A percentile compares a stretch with the other conserved stretches of the same genome.
Conservation (phyloP, 2,888 invertebrate species). For the Cosmia trapezina region DNA sequence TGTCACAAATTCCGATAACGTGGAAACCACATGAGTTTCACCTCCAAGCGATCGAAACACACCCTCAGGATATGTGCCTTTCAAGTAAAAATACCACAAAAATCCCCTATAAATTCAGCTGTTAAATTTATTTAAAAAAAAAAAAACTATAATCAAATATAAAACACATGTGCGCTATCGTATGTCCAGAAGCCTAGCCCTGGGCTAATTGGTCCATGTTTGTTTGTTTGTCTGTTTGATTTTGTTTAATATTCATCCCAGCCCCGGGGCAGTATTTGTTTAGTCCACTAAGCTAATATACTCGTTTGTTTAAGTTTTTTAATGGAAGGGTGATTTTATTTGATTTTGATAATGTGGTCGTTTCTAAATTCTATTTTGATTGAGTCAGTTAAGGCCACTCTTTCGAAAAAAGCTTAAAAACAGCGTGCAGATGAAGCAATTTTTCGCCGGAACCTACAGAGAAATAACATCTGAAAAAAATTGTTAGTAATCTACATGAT, state of each 20-base stretch:
- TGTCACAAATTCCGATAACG: background rate
- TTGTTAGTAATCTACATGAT: no score
- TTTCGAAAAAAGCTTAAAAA: no score
- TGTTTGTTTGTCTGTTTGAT: constrained; percentile 74
- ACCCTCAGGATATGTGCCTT: constrained; percentile 11
- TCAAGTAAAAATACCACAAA: constrained; percentile 14
- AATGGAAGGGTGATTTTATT: constrained; percentile 72
- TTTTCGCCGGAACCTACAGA: no score
- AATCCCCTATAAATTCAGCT: background rate
- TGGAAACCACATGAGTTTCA: background rate
- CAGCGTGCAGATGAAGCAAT: no score
- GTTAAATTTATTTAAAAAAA: constrained; percentile 26
- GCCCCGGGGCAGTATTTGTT: constrained; percentile 79
- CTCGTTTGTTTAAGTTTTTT: constrained; percentile 81
- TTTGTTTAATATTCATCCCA: constrained; percentile 81
- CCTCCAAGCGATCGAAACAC: background rate
- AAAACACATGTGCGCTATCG: constrained; percentile 72
- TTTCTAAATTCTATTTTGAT: constrained; percentile 62
- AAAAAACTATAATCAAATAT: constrained; percentile 65
- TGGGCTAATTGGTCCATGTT: constrained; percentile 81
- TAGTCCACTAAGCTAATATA: constrained; percentile 82
- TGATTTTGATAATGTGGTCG: constrained; percentile 67
- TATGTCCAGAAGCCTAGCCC: constrained; percentile 76
- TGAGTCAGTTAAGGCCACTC: constrained; percentile 42
- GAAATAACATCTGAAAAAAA: no score